Evolutionary conservation across 1,140 invertebrate genomes (phyloP), one percentile per base, ranked within the genome.

Genomic region (Arion vulgaris): DNA sequence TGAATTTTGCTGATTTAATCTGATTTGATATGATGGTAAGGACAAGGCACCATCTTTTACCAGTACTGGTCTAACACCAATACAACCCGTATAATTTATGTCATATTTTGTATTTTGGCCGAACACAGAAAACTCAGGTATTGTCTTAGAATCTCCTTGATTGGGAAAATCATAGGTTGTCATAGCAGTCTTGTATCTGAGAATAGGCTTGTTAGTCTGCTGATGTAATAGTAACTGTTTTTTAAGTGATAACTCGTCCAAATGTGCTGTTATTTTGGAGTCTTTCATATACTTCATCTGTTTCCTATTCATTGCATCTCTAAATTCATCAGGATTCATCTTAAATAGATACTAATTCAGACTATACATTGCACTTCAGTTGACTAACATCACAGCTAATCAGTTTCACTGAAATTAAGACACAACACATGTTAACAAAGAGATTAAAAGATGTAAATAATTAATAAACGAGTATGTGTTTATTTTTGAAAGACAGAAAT

Each of bases 331-430:
- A 32, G 66, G 49, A 71, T 69, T 71, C 74, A 83, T 57, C 23
- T 15, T 62, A 38, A 1, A 53, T 15, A 4, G 38, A 41, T 28
- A 32, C n/a, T 66, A 57, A 23, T 4, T 57, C 53, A 57, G 53
- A 57, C 26, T 15, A 57, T 57, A 57, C 53, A 57, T 57, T 57
- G 23, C 53, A 57, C 53, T 4, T 57, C 41, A 45, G 53, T 57
- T 57, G 53, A 9, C 15, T 66, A 34, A 26, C 11, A 36, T 7
- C 34, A 23, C 51, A 34, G 57, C 26, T 1, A 34, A 38, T 23
- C 53, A 57, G 39, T 34, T 98, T 98, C 2, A 98, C 96, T 93
- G 97, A 98, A 85, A 99, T 98, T 93, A 99, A 99, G 90, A 99
- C 99, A 23, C 26, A 57, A n/a, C 9, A n/a, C 9, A 57, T 57